These are phyloP conservation scores for Oreonectes daqikongensis DNA, from an alignment of 2,797 vertebrate genomes.

Conservation along the genomic window DNA sequence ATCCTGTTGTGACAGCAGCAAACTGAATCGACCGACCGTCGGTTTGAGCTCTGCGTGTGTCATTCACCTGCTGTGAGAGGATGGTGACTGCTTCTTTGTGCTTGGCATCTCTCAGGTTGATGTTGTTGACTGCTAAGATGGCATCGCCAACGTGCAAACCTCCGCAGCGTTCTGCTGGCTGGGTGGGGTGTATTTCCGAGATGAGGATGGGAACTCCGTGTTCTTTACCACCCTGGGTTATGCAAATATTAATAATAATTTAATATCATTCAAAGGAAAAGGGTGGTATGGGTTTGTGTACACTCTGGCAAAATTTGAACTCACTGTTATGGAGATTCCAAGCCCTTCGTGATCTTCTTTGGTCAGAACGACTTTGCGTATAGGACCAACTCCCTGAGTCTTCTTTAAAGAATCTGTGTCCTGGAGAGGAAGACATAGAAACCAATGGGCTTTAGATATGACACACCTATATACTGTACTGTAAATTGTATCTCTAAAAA, in stretches of 20 bases:
- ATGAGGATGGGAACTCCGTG: conserved; percentile 97
- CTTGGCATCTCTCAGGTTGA: conserved; percentile 95
- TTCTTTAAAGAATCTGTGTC: conserved; percentile 93
- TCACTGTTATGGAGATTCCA: conserved; percentile 98
- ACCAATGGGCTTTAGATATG: neutral
- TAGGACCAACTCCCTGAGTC: conserved; percentile 96
- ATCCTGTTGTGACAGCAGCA: neutral
- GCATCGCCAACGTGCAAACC: conserved; percentile 96
- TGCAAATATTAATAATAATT: neutral
- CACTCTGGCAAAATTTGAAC: conserved; percentile 28
- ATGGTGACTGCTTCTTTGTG: conserved; percentile 99
- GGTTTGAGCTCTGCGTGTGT: neutral
- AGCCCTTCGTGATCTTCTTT: conserved; percentile 98
- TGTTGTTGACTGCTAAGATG: conserved; percentile 94
- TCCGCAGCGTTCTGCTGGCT: conserved; percentile 93
- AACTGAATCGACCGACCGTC: neutral
- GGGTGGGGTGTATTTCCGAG: conserved; percentile 94
- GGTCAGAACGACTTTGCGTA: conserved; percentile 91
- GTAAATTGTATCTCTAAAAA: too few species aligned
- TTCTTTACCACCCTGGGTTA: conserved; percentile 92
- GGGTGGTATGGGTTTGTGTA: neutral
- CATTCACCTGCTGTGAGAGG: conserved; percentile 92
- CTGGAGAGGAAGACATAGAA: conserved; percentile 68
- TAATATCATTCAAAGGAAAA: neutral
- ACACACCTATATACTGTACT: too few species aligned